Base-by-base conservation (phyloP, 2,888 invertebrate genomes). In the Antitype chi region DNA sequence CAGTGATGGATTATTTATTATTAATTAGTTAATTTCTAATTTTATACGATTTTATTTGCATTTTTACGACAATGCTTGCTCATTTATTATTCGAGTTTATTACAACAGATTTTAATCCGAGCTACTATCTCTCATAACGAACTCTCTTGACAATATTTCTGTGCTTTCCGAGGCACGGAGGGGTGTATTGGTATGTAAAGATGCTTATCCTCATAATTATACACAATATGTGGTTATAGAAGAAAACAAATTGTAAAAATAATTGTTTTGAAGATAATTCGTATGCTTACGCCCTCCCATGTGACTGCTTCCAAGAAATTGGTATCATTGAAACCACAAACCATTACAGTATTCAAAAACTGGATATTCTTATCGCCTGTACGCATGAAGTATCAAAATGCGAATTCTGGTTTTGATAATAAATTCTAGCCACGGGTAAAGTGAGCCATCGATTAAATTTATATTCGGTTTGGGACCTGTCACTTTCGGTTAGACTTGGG, bases 381-480 rank as follows among this genome's bases (percentile, higher is more conserved):
- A 77, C 59, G 74, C 83, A 74, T 70, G 55, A 63, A 74, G 60
- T 71, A 69, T 69, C 70, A 69, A 82, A 82, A 82, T 77, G 69
- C 66, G 69, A 74, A 78, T 70, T 77, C 28, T 72, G 69, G 55
- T 43, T 69, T 60, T 23, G n/a, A 53, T 78, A 60, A 74, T 74
- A 82, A 68, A 82, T 78, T 82, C 74, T 63, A 71, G 55, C n/a
- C 81, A 78, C 74, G 78, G 3, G 15, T 63, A 43, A 67, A 82
- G 70, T 71, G 59, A 82, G 68, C 63, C 13, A 57, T 78, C 71
- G 63, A 82, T 78, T 75, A 74, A 72, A n/a, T 83, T 82, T 70
- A 72, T 62, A 79, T 79, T 74, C 71, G 60, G 63, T 64, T 71
- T 57, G 71, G 47, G 47, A n/a, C 74, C 69, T 62, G 64, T 82